These are phyloP conservation scores for Rhabdophis nuchalis DNA, from an alignment of 2,797 vertebrate species.

Conservation along the genomic window DNA sequence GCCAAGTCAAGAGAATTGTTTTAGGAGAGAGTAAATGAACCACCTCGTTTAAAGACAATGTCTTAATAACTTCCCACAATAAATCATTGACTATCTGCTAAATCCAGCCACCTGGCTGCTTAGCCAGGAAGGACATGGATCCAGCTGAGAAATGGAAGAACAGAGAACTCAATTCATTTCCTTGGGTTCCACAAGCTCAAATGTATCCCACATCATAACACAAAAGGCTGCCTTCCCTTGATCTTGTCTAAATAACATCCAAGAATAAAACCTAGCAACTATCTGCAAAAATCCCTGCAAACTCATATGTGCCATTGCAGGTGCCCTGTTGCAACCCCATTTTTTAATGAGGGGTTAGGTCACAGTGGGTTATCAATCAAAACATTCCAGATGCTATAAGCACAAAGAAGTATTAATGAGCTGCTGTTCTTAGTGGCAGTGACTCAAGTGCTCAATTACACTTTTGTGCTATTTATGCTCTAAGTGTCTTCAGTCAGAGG, in stretches of 20 bases:
- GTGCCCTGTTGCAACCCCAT: background rate
- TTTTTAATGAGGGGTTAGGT: background rate
- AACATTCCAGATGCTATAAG: background rate
- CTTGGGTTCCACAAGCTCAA: background rate
- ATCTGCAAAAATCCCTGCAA: background rate
- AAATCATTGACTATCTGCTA: background rate
- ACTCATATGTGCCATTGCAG: background rate
- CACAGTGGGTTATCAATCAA: background rate
- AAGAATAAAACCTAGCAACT: background rate
- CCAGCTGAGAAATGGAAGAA: background rate
- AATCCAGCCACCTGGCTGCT: background rate
- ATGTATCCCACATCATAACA: background rate
- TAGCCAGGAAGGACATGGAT: background rate
- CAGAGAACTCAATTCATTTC: background rate
- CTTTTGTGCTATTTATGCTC: background rate
- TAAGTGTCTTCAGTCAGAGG: background rate
- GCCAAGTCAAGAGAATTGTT: background rate
- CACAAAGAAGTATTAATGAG: background rate
- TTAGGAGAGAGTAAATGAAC: background rate
- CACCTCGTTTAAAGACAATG: background rate
- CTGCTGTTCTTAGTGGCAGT: background rate
- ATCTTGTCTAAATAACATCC: background rate
- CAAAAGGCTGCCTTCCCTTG: background rate
- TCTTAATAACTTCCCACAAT: background rate
- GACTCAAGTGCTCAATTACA: background rate